Percentiles rank a stretch among this genome's conserved stretches.
phyloP scores from a whole-genome alignment of 2,888 invertebrate genomes.

The Ptychoptera contaminata region DNA sequence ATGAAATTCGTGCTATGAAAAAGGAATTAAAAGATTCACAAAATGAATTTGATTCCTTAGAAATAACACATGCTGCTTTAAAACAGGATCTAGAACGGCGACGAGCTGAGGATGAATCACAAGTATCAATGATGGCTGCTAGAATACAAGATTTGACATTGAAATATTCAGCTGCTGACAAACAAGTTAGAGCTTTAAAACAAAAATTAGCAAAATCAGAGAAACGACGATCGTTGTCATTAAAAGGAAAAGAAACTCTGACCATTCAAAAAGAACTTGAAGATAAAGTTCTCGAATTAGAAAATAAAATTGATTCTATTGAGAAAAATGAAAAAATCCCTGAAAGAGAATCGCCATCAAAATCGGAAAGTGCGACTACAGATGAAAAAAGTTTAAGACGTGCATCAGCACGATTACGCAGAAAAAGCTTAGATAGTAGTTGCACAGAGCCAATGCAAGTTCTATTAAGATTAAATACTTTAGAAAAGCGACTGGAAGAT shows the following conservation, averaged over 20 bases:
- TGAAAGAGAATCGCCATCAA: slow-evolving; percentile 16
- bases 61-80: slow-evolving; percentile 59
- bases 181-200: slow-evolving; percentile 62
- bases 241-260: slow-evolving; percentile 69
- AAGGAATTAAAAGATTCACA: slow-evolving; percentile 65
- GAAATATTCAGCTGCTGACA: slow-evolving; percentile 66
- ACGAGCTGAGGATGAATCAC: slow-evolving; percentile 45
- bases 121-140: slow-evolving; percentile 65
- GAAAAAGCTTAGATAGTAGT: slow-evolving; percentile 64
- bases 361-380: slow-evolving; percentile 6
- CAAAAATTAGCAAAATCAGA: slow-evolving; percentile 66
- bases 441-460: slow-evolving; percentile 69
- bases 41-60: slow-evolving; percentile 62
- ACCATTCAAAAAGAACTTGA: slow-evolving; percentile 71
- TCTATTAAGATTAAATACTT: slow-evolving; percentile 53
- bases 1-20: slow-evolving; percentile 71
- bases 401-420: slow-evolving; percentile 33
- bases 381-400: slow-evolving; percentile 33
- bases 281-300: slow-evolving; percentile 65
- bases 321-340: slow-evolving; percentile 31
- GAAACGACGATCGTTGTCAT: slow-evolving; percentile 62
- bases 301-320: slow-evolving; percentile 55
- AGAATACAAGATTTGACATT: slow-evolving; percentile 70
- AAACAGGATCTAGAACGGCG: slow-evolving; percentile 57
- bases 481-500: slow-evolving; percentile 57